Percentiles rank a stretch among this genome's conserved stretches.
These are phyloP conservation scores for Columbina picui DNA, from an alignment of 2,113 vertebrate genomes.

Conservation along the genomic window DNA sequence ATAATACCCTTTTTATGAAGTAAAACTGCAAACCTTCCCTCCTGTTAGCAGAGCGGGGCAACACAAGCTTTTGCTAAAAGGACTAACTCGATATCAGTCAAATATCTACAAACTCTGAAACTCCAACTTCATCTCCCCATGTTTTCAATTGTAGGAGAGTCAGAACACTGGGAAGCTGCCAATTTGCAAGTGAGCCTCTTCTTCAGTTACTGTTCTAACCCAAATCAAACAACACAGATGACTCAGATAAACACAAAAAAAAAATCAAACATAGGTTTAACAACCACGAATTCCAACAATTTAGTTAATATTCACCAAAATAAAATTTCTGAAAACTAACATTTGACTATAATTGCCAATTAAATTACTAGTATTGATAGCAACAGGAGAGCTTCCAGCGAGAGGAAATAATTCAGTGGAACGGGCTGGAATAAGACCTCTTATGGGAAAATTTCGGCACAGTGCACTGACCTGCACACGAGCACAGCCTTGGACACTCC, in stretches of 20 bases:
- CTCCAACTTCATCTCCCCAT: rapidly evolving
- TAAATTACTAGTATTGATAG: neutral
- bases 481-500: neutral
- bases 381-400: neutral
- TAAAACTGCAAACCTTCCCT: neutral
- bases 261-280: neutral
- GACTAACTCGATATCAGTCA: neutral
- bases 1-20: neutral
- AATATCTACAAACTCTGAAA: neutral
- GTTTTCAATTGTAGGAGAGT: neutral
- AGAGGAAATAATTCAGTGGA: neutral
- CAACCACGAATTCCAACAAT: neutral
- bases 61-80: neutral
- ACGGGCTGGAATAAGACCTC: neutral
- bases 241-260: neutral
- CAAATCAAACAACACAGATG: neutral
- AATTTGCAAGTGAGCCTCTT: neutral
- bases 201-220: neutral
- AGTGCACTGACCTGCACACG: neutral
- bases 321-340: neutral
- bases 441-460: neutral
- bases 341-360: neutral
- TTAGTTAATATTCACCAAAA: neutral
- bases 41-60: neutral
- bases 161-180: neutral